These are phyloP conservation scores for Yasuhikotakia modesta DNA, from an alignment of 2,797 vertebrate genomes.

Conservation along the genomic window DNA sequence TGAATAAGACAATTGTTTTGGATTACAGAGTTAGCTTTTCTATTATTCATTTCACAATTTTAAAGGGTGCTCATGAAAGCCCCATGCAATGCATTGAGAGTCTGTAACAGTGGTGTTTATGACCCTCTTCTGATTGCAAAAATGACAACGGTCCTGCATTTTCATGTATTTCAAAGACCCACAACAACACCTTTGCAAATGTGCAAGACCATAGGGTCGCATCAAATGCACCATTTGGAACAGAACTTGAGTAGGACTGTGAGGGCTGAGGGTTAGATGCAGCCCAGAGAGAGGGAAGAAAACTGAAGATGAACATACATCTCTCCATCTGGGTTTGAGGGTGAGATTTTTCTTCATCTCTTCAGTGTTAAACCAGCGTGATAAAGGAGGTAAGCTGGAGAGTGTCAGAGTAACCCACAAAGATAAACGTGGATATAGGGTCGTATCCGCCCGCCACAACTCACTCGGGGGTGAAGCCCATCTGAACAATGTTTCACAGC, in stretches of 20 bases:
- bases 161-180: not conserved
- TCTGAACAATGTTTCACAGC: conserved; percentile 45
- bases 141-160: not conserved
- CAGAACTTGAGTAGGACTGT: not conserved
- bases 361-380: conserved; percentile 19
- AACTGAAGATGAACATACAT: not conserved
- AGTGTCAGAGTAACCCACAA: conserved; percentile 30
- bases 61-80: no score
- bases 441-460: not conserved
- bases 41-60: no score
- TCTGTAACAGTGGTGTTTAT: not conserved
- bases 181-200: not conserved
- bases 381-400: conserved; percentile 27
- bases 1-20: no score
- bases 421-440: conserved; percentile 10
- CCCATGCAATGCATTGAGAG: no score
- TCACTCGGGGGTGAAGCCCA: conserved; percentile 28
- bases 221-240: not conserved
- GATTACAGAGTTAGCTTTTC: no score
- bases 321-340: not conserved
- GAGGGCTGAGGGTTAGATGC: not conserved
- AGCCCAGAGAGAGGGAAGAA: not conserved
- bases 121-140: not conserved
- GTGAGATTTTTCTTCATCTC: not conserved
- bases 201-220: not conserved